A percentile compares a stretch with the other conserved stretches of the same genome.
Evolutionary conservation across 1,140 invertebrate species (phyloP).

Genomic region (Hetaerina americana): DNA sequence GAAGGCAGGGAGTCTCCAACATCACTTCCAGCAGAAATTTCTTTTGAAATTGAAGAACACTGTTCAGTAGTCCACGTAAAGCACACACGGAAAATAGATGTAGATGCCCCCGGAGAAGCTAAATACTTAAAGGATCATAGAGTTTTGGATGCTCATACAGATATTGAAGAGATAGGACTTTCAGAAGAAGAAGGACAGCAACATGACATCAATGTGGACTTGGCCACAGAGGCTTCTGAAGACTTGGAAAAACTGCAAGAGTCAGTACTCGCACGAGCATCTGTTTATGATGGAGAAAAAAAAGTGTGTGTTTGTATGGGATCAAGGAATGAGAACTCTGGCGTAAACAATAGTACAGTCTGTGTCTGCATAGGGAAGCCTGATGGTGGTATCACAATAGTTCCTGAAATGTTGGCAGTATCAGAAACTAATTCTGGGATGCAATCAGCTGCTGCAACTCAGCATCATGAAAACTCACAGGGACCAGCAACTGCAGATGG

Average conservation of each 20-base stretch:
- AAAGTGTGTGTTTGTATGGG: conserved; percentile 18
- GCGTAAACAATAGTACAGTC: conserved; percentile 5
- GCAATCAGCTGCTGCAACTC: neutral
- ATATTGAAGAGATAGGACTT: conserved; percentile 35
- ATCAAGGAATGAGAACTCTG: neutral
- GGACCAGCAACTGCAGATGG: neutral
- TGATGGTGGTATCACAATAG: conserved; percentile 11
- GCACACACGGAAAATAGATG: conserved; percentile 27
- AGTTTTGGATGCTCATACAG: conserved; percentile 29
- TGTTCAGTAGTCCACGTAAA: conserved; percentile 31
- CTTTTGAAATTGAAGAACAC: conserved; percentile 22
- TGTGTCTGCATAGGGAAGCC: conserved; percentile 16
- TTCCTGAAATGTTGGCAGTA: neutral
- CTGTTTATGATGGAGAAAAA: conserved; percentile 14
- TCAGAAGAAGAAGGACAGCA: conserved; percentile 18
- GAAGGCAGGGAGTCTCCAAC: conserved; percentile 24
- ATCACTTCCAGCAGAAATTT: conserved; percentile 19
- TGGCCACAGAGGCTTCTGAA: neutral
- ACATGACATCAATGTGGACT: neutral
- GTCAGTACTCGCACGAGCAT: conserved; percentile 4
- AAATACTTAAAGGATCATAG: conserved; percentile 31
- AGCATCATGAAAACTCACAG: neutral
- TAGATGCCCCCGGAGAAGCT: conserved; percentile 28
- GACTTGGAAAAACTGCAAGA: neutral
- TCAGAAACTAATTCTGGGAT: neutral